Base-by-base conservation (phyloP, 2,113 vertebrate species). In the Pipra filicauda region DNA sequence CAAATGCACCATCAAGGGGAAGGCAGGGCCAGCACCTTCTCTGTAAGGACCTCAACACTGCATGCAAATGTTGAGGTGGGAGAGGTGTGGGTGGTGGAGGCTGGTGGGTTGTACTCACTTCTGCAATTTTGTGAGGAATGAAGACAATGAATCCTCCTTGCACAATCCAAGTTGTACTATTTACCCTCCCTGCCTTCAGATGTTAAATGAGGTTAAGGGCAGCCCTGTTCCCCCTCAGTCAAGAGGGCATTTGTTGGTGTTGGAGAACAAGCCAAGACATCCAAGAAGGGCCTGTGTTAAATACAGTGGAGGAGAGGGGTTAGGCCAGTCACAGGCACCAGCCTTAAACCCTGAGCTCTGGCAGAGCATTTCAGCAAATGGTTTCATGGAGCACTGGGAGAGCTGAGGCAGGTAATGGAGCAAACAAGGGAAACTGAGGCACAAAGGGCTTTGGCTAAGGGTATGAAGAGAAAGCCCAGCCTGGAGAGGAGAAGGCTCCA, bases 61-160 rank as follows among this genome's bases (percentile, higher is more conserved):
- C 0, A 0, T 9, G 35, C 43, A 84, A 71, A 51, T 4, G 12
- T 12, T 22, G n/a, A 66, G 28, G 12, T 12, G n/a, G 31, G 71
- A 71, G 54, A 85, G 49, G 3, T 30, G 49, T 13, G 6, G 41
- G n/a, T 30, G 26, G 41, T 33, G 33, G n/a, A 62, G 20, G 59
- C 31, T 61, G 62, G 58, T 4, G 3, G 22, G 17, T 48, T 31
- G 57, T 51, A 15, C 37, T 43, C 59, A 27, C 17, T 74, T 84
- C 2, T 69, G 57, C 54, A 57, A 2, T 77, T 61, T 44, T 41
- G 6, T 21, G 41, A 94, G 33, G 52, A 72, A 31, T 3, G n/a
- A 44, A 37, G 23, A 51, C 46, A 62, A 21, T 0, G 1, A n/a
- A 21, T 23, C 8, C 30, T 48, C 20, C 51, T 87, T 66, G 61